These are phyloP conservation scores for Propithecus coquereli DNA, from an alignment of 2,113 vertebrate species.

Conservation along the genomic window DNA sequence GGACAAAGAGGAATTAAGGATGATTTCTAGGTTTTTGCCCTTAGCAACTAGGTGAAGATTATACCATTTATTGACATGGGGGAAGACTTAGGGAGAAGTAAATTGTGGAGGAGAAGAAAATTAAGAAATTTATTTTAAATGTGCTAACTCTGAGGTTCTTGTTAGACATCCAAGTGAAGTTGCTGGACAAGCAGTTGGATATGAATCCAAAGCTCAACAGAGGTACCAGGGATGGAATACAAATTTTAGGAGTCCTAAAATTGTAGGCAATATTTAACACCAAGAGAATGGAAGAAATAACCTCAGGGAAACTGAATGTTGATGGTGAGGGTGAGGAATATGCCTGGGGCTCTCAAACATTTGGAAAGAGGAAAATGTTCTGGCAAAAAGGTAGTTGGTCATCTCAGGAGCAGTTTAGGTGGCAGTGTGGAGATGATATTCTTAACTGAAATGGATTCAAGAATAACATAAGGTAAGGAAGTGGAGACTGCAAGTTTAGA, in stretches of 20 bases:
- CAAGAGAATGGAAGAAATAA: background rate
- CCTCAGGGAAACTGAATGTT: background rate
- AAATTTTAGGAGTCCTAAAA: background rate
- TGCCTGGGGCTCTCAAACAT: background rate
- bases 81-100: background rate
- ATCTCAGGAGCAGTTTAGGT: background rate
- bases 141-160: background rate
- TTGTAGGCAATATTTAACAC: background rate
- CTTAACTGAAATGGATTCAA: background rate
- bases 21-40: background rate
- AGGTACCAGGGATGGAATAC: background rate
- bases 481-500: background rate
- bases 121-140: background rate
- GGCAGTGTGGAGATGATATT: background rate
- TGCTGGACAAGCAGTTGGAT: background rate
- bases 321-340: background rate
- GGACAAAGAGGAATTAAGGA: background rate
- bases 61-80: background rate
- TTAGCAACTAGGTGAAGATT: conserved; percentile 24
- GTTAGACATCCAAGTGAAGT: background rate
- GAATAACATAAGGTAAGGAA: background rate
- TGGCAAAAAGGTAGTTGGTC: background rate
- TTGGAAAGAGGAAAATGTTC: background rate
- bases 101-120: conserved; percentile 13
- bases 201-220: background rate